A percentile compares a stretch with the other conserved stretches of the same genome.
phyloP scores from a whole-genome alignment of 2,113 vertebrate species.

The Micromys minutus region DNA sequence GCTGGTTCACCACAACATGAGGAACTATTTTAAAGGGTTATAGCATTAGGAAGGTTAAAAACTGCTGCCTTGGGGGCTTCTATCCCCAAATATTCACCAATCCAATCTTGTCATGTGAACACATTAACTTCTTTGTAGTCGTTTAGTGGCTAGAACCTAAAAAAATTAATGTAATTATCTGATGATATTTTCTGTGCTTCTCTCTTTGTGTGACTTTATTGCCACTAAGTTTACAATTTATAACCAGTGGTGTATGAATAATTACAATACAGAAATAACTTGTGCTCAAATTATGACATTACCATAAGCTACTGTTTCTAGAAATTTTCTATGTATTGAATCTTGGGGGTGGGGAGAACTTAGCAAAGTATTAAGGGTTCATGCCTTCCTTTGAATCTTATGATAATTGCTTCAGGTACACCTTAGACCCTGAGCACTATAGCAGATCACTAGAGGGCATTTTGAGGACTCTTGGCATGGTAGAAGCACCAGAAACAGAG shows the following conservation, averaged over 20 bases:
- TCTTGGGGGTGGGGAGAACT: not conserved
- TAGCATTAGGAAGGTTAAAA: not conserved
- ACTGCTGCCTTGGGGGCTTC: not conserved
- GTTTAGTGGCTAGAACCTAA: constrained; percentile 22
- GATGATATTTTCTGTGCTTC: not conserved
- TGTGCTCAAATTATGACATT: not conserved
- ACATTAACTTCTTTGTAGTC: not conserved
- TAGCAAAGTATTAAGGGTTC: not conserved
- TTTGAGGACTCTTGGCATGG: not conserved
- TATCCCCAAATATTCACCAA: not conserved
- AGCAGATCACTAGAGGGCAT: not conserved
- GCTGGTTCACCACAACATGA: not conserved
- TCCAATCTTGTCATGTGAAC: not conserved
- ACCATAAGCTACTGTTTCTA: not conserved
- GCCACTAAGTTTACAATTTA: not conserved
- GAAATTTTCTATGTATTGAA: not conserved
- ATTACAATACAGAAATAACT: not conserved
- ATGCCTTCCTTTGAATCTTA: not conserved
- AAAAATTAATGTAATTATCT: not conserved
- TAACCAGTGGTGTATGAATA: constrained; percentile 10
- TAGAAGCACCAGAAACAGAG: not conserved
- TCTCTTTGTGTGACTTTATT: not conserved
- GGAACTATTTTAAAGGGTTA: not conserved
- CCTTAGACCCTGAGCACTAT: not conserved
- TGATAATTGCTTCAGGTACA: not conserved